These are phyloP conservation scores for Erpobdella octoculata DNA, from an alignment of 2,888 invertebrate species.

Conservation along the genomic window DNA sequence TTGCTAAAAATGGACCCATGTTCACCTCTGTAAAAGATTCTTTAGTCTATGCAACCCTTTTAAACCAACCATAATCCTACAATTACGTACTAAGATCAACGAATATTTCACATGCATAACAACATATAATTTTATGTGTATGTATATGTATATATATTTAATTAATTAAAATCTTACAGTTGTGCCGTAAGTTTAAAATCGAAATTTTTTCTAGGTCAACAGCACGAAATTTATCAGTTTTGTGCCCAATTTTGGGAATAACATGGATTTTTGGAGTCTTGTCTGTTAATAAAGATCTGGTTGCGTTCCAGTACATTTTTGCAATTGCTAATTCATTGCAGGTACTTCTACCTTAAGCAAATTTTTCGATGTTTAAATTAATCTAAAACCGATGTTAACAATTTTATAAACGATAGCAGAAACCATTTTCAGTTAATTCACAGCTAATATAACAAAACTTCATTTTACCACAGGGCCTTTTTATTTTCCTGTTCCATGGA, in stretches of 20 bases:
- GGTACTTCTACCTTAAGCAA: conserved; percentile 23
- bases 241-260: conserved; percentile 35
- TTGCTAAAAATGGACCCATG: too few relatives aligned
- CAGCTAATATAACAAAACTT: neutral
- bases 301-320: conserved; percentile 37
- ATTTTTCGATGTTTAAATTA: neutral
- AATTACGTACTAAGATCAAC: too few relatives aligned
- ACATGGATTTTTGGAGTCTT: conserved; percentile 37
- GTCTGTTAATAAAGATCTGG: conserved; percentile 32
- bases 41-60: too few relatives aligned
- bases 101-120: too few relatives aligned
- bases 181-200: too few relatives aligned
- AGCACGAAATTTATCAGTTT: conserved; percentile 33
- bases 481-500: conserved; percentile 34
- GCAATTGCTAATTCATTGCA: conserved; percentile 36
- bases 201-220: conserved; percentile 33
- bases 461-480: conserved; percentile 30
- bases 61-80: too few relatives aligned
- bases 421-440: neutral
- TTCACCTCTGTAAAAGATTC: too few relatives aligned
- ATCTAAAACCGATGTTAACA: neutral
- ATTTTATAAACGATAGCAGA: neutral
- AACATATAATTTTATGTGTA: too few relatives aligned
- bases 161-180: too few relatives aligned
- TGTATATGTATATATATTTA: too few relatives aligned